phyloP scores from a whole-genome alignment of 1,140 invertebrate species.

The Sminthurides bifidus region DNA sequence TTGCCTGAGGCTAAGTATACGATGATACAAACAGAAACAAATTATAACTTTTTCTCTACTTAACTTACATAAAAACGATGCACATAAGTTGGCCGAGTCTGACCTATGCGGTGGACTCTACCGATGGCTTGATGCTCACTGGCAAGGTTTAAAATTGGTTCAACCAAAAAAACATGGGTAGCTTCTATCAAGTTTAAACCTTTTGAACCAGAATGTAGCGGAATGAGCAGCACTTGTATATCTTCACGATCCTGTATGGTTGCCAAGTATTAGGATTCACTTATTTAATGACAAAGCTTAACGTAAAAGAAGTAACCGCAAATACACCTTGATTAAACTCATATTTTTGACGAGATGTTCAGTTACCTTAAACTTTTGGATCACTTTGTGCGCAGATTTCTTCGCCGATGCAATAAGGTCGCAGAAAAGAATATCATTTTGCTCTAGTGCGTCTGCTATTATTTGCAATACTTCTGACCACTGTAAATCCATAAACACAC shows the following conservation, averaged over 20 bases:
- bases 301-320: neutral
- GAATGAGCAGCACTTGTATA: conserved; percentile 54
- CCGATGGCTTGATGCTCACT: conserved; percentile 67
- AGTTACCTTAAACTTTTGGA: conserved; percentile 46
- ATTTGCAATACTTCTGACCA: conserved; percentile 53
- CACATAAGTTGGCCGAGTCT: conserved; percentile 46
- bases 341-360: conserved; percentile 1
- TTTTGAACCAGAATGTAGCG: conserved; percentile 55
- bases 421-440: conserved; percentile 47
- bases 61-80: conserved; percentile 30
- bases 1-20: neutral
- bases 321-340: neutral
- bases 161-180: conserved; percentile 61
- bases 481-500: conserved; percentile 35
- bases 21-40: neutral
- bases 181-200: conserved; percentile 70
- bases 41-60: neutral
- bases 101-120: conserved; percentile 64
- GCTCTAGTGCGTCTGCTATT: conserved; percentile 45
- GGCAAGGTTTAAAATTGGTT: conserved; percentile 60
- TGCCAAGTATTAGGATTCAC: neutral
- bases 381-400: conserved; percentile 41
- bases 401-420: conserved; percentile 33
- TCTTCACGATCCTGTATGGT: conserved; percentile 34
- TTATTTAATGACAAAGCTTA: neutral